Base-by-base conservation (phyloP, 2,113 vertebrate species). In the Ibidorhyncha struthersii region DNA sequence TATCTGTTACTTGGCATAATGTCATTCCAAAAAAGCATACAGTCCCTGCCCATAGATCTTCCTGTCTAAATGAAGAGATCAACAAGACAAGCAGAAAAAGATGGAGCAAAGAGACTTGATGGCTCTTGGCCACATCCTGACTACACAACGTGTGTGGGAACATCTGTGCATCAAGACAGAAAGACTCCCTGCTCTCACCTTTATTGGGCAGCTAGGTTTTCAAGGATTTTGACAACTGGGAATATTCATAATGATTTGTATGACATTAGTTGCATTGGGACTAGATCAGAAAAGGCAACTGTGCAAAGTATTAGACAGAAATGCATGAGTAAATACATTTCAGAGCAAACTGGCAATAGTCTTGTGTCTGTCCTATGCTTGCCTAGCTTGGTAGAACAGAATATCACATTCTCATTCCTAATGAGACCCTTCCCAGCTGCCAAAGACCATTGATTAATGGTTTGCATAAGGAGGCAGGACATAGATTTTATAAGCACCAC, bases 11-110 rank as follows among this genome's bases (percentile, higher is more conserved):
- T 94, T 91, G 73, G 89, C 77, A 95, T 47, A 76, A 87, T 34
- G 32, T 59, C 71, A 93, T 50, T 27, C 43, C 34, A 22, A 49
- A 81, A 93, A 67, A 38, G 11, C 10, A 92, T 45, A 49, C 23
- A 38, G 65, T 62, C 70, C 84, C 67, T 88, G 50, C 29, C 49
- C 70, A 66, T 49, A 91, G 56, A 94, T 87, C 78, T 89, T 72
- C 47, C 73, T 77, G 81, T 82, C 62, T 90, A 91, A 95, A 94
- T 92, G 63, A 96, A 97, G 88, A 97, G 71, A 96, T 93, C 91
- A 93, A 80, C 78, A 76, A 45, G 22, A 87, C 49, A 94, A 89
- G 78, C 7, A 80, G 89, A 80, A 91, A 90, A 96, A 93, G 91
- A 61, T 25, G 49, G 77, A 82, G 61, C 41, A 90, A 87, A 89